These are phyloP conservation scores for Morone saxatilis DNA, from an alignment of 2,113 vertebrate species.

Conservation along the genomic window DNA sequence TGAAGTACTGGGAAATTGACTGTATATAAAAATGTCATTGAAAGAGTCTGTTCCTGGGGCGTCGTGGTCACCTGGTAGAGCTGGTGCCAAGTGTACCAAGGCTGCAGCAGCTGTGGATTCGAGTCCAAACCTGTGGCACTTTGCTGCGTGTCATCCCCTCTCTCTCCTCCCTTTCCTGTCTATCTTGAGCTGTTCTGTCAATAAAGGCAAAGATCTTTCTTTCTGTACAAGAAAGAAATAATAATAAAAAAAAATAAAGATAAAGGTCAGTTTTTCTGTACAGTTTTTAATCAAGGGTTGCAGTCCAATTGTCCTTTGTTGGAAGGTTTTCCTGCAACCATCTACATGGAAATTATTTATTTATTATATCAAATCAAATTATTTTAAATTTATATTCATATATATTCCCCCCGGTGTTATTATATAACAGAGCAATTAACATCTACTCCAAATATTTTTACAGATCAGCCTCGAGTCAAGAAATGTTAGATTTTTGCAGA, in stretches of 20 bases:
- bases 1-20: not conserved
- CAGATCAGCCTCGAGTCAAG: not conserved
- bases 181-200: too few relatives aligned
- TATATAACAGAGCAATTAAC: not conserved
- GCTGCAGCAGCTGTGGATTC: too few relatives aligned
- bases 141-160: too few relatives aligned
- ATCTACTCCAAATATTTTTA: not conserved
- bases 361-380: not conserved
- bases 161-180: too few relatives aligned
- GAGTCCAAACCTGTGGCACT: too few relatives aligned
- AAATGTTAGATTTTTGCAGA: not conserved
- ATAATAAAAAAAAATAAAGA: not conserved
- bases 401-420: too few relatives aligned
- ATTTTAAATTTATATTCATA: not conserved
- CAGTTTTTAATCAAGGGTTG: not conserved
- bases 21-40: too few relatives aligned
- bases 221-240: too few relatives aligned
- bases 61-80: too few relatives aligned
- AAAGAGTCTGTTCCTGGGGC: too few relatives aligned
- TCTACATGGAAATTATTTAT: not conserved
- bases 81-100: too few relatives aligned
- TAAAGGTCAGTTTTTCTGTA: not conserved
- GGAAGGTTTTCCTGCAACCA: not conserved
- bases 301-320: not conserved
- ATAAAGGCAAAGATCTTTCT: too few relatives aligned